A percentile compares a stretch with the other conserved stretches of the same genome.
Evolutionary conservation across 2,113 vertebrate genomes (phyloP).

Genomic region (Apus apus): DNA sequence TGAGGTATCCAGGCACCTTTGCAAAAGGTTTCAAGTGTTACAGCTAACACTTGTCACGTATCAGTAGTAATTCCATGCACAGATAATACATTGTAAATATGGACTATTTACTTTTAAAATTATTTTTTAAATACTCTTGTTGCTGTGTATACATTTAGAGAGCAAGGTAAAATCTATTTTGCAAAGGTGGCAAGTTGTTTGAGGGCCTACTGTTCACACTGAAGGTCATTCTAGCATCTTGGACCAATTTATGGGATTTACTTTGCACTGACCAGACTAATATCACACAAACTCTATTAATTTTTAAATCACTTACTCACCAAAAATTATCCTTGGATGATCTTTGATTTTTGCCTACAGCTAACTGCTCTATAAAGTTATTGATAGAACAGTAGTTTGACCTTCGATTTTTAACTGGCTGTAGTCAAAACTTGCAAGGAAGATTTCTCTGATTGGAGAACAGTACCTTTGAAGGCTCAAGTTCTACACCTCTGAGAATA

Average conservation of each 20-base stretch:
- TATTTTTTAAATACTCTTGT: background rate
- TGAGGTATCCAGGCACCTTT: background rate
- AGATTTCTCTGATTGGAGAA: background rate
- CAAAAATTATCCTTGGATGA: background rate
- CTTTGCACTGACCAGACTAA: background rate
- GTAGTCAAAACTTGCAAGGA: background rate
- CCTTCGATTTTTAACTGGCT: background rate
- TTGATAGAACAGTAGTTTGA: background rate
- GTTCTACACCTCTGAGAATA: background rate
- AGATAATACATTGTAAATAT: background rate
- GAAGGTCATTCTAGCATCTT: background rate
- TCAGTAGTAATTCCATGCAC: background rate
- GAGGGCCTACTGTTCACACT: background rate
- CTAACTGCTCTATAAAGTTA: background rate
- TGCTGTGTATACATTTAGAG: background rate
- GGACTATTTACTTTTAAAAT: background rate
- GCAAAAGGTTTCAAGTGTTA: background rate
- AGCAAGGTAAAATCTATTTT: background rate
- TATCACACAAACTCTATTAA: background rate
- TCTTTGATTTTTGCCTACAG: background rate
- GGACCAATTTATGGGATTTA: background rate
- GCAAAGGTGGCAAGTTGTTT: background rate
- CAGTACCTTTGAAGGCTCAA: background rate
- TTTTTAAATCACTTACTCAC: background rate
- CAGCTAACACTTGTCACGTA: background rate